Base-by-base conservation (phyloP, 2,113 vertebrate species). In the Neotoma lepida region DNA sequence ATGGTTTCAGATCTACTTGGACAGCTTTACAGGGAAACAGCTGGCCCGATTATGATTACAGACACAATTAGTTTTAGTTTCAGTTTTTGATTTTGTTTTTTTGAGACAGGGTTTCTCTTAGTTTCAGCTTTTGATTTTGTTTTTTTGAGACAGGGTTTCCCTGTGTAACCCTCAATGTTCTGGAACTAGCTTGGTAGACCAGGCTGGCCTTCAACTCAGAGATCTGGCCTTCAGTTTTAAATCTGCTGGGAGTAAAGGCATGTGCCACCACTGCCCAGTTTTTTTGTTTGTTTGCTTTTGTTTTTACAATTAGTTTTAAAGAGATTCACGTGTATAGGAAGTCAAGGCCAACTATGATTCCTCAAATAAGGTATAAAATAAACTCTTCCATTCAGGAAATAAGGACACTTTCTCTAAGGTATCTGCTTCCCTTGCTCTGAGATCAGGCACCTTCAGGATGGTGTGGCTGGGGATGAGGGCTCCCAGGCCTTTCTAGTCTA, bases 351-450 rank as follows among this genome's bases (percentile, higher is more conserved):
- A 58, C 13, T 70, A 64, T 22, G 58, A 86, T 20, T 77, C 30
- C 9, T 91, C 49, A 63, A 35, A 70, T 63, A 54, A 4, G 7
- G 51, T n/a, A 82, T 35, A 58, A 78, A 61, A 86, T 90, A 35
- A 95, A 39, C 17, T 71, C n/a, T 70, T 89, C 56, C 46, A 26
- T 84, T 66, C 86, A 63, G 89, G 95, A 92, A 86, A 88, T 54
- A 35, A 86, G 84, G 68, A 56, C 73, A 39, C 14, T 49, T 54
- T 76, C n/a, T 73, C 86, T 41, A 68, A 24, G 58, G 20, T 39
- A 30, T 6, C 35, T 78, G 63, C n/a, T 66, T 51, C 44, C 63
- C 49, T 86, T 86, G 80, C 35, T 78, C 33, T 54, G 49, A 54
- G 76, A 10, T n/a, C 51, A n/a, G 76, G 49, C 33, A 33, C 15